phyloP scores from a whole-genome alignment of 2,113 vertebrate species.

The Isichthys henryi region DNA sequence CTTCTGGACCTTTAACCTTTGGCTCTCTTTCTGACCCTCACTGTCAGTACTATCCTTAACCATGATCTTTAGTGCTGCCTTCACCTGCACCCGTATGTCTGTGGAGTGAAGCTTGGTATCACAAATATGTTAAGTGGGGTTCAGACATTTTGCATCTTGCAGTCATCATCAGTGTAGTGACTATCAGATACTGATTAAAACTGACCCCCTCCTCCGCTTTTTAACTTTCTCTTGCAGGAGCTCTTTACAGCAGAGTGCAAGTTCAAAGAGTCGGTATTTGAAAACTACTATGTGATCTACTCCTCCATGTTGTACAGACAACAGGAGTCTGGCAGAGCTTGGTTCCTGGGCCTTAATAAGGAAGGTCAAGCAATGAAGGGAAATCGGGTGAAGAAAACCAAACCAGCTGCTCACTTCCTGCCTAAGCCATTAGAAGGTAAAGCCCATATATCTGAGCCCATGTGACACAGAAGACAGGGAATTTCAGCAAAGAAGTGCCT shows the following conservation, averaged over 20 bases:
- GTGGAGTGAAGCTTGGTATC: not conserved
- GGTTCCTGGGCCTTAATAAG: constrained; percentile 96
- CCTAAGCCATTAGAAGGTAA: constrained; percentile 99
- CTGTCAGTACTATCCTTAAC: not conserved
- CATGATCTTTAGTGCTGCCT: not conserved
- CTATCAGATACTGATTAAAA: not conserved
- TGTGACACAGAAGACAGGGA: not conserved
- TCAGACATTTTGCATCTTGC: not conserved
- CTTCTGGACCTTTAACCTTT: too few species aligned
- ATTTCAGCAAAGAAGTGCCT: not conserved
- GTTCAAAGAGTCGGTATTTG: constrained; percentile 98
- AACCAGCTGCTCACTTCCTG: constrained; percentile 98
- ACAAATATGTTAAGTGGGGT: not conserved
- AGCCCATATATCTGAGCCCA: not conserved
- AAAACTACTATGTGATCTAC: constrained; percentile 99
- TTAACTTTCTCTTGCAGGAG: constrained; percentile 64
- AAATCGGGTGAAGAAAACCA: constrained; percentile 97
- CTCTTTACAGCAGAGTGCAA: constrained; percentile 98
- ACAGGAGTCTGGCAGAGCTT: constrained; percentile 94
- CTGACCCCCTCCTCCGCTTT: not conserved
- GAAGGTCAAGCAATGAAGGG: constrained; percentile 97
- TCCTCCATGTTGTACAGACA: constrained; percentile 98
- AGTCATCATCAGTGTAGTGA: not conserved
- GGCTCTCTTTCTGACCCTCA: not conserved
- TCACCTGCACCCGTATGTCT: not conserved